Evolutionary conservation across 2,113 vertebrate species (phyloP), one percentile per base, ranked within the genome.

Genomic region (Agapornis roseicollis): DNA sequence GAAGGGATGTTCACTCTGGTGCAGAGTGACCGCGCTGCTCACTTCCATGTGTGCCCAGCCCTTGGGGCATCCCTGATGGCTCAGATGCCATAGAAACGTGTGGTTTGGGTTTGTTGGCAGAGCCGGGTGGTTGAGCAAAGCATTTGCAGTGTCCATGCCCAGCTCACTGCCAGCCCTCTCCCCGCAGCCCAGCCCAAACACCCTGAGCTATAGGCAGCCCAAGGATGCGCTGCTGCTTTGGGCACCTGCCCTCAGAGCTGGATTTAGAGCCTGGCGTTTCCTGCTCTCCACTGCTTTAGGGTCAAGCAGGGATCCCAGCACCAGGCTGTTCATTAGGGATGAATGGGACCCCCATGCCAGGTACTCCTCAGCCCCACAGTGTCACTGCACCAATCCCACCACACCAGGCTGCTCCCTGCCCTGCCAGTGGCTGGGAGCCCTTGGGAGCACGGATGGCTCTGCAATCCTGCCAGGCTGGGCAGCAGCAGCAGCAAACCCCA

Each of bases 201-300:
- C 42, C 58, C 49, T 20, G 66, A 49, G 66, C 53, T 31, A 18
- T 4, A 6, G 58, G 8, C 39, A 90, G 39, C 49, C 56, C 0
- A 0, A 29, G 28, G 27, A 42, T 18, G 58, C 0, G 0, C n/a
- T 64, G 66, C 24, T 0, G 1, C 39, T 47, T 35, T 4, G 46
- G 25, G 12, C 11, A 13, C 25, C 71, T 79, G 56, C 18, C 9
- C 27, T 47, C 20, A 10, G 50, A 70, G 50, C 23, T 50, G 44
- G 29, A 33, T 56, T 64, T 64, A 37, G 18, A 77, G 31, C 42
- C n/a, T 35, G 42, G 22, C 17, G 33, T 49, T 17, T 42, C 65
- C 44, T 39, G 31, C 11, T 81, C 23, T 60, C 17, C 0, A 0
- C 5, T n/a, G 52, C 27, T 20, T 77, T 63, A 27, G 52, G 69